A percentile compares a stretch with the other conserved stretches of the same genome.
Conservation (phyloP, 2,113 vertebrate genomes). For the Cnemophilus loriae region DNA sequence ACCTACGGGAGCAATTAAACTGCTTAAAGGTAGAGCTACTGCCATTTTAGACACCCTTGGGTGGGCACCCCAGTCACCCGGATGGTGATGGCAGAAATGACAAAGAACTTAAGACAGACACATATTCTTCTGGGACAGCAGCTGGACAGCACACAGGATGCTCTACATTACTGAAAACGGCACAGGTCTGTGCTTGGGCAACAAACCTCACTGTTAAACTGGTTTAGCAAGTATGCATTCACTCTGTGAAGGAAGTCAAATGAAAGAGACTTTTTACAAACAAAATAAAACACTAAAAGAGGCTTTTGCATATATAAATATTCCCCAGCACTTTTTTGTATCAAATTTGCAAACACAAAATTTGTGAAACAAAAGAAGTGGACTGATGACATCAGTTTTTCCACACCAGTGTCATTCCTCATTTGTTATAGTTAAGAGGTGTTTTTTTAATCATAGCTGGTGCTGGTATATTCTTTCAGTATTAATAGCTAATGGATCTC, state of each 20-base stretch:
- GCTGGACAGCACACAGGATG: background rate
- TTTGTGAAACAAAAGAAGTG: background rate
- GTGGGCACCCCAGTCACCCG: background rate
- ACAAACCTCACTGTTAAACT: background rate
- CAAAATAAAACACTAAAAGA: background rate
- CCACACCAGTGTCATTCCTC: background rate
- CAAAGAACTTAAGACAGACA: background rate
- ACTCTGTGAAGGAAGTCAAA: background rate
- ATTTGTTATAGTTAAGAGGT: background rate
- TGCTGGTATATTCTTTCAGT: background rate
- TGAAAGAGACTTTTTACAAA: background rate
- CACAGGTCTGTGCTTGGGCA: background rate
- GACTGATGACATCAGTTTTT: background rate
- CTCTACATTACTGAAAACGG: fast-evolving
- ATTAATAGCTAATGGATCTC: background rate
- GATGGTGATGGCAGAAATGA: background rate
- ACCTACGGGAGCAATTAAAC: background rate
- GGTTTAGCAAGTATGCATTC: background rate
- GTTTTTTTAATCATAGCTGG: background rate
- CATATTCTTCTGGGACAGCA: background rate
- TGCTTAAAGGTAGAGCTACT: background rate
- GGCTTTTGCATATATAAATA: background rate
- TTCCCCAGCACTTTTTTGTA: background rate
- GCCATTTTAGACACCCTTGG: background rate
- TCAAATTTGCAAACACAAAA: background rate